Base-by-base conservation (phyloP, 2,888 invertebrate species). In the Cryptus viduatorius region DNA sequence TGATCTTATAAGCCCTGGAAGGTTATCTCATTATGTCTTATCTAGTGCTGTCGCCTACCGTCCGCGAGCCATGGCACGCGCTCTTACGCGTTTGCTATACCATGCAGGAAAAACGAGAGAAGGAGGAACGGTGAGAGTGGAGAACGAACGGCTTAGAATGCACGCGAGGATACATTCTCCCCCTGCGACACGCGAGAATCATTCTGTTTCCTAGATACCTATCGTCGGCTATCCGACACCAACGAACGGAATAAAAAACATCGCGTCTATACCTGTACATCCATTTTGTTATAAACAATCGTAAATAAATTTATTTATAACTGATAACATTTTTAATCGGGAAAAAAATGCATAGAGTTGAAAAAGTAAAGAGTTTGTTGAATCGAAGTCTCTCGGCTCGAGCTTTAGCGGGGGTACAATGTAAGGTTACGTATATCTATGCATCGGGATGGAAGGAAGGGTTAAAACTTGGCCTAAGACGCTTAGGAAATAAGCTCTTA, bases 11-110 rank as follows among this genome's bases (percentile, higher is more conserved):
- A 93, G 92, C 92, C 89, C 86, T 88, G 79, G 89, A 92, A 93
- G 93, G 92, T 94, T 93, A 93, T 93, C 93, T 93, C 92, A 94
- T 94, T 94, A 93, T 90, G 90, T 92, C 91, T 93, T 93, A 93
- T 93, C 93, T 93, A 91, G 89, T 90, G 91, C 92, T 93, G 92
- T 91, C 89, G 87, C 89, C 86, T 82, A 85, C 82, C 64, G 53
- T 50, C 72, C n/a, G 80, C 73, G 77, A 84, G 68, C 53, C 56
- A 64, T 69, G 73, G 79, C 84, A 84, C 82, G 78, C 73, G 73
- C 81, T 87, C 83, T 85, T 77, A 48, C 82, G 81, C 82, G 75
- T 84, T 50, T 65, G 48, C 19, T 53, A 24, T 64, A 37, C 1
- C 24, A 73, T 56, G 50, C 64, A 37, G 72, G n/a, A 31, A 31